Base-by-base conservation (phyloP, 1,140 invertebrate genomes). In the Diploscapter pachys region DNA sequence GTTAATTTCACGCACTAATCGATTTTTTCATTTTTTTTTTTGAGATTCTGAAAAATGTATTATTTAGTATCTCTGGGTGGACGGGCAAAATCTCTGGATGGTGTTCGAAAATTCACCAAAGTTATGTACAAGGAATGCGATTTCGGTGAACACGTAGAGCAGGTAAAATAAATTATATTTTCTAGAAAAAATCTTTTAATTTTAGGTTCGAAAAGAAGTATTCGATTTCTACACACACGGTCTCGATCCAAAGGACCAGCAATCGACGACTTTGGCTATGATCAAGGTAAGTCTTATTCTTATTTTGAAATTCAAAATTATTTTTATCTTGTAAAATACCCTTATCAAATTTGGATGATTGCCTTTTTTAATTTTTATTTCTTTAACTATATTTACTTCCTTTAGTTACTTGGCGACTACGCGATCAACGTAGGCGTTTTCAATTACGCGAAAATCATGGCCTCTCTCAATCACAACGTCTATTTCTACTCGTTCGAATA, bases 401-500 rank as follows among this genome's bases (percentile, higher is more conserved):
- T 75, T 62, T 57, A 76, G 66, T 71, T 76, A 54, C 63, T 76
- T n/a, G 73, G 77, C 4, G 71, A 74, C 54, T 57, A 62, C 3
- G 51, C 63, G 3, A 65, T 70, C 53, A 65, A 71, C 62, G 64
- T 65, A n/a, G 73, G 73, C 4, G 62, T 69, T 3, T 66, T 73
- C 55, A 49, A 49, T 11, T 61, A 61, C 4, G 71, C 65, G 2
- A 72, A 72, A 5, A 75, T 11, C 3, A 74, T 74, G 73, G 54
- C 73, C 5, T 52, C 61, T 3, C 11, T 63, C 4, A 53, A 52
- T 83, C 92, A 93, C 4, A 90, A 92, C 78, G 91, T 91, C 8
- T 92, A 92, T 3, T 73, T 79, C 54, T 92, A 92, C 81, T 92
- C 94, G 31, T 96, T 93, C 87, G 93, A 93, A 89, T 96, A 98